phyloP scores from a whole-genome alignment of 2,888 invertebrate species.

The Hoplodrina ambigua region DNA sequence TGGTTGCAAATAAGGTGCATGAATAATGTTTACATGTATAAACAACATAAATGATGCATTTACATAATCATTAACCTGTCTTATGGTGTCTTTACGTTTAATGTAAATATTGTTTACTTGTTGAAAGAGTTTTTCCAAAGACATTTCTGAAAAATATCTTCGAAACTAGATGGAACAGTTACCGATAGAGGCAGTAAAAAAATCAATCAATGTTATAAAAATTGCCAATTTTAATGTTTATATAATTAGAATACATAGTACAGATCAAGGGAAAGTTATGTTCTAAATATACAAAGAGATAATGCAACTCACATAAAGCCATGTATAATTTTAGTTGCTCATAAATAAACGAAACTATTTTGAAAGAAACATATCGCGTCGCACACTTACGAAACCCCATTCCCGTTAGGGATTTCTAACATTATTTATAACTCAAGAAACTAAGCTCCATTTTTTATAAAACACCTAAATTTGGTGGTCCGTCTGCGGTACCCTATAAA shows the following conservation, averaged over 20 bases:
- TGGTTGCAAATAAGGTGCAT: background rate
- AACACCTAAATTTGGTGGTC: conserved; percentile 88
- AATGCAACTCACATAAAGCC: conserved; percentile 25
- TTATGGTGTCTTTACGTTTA: background rate
- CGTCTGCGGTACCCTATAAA: conserved; percentile 85
- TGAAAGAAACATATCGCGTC: conserved; percentile 57
- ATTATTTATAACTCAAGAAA: conserved; percentile 86
- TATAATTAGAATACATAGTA: too few relatives aligned
- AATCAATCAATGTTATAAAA: too few relatives aligned
- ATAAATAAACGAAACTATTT: conserved; percentile 61
- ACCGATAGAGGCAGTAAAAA: background rate
- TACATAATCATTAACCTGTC: conserved; percentile 39
- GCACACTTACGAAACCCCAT: conserved; percentile 70
- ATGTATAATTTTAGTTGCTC: conserved; percentile 25
- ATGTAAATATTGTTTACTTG: conserved; percentile 1
- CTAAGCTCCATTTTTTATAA: conserved; percentile 89
- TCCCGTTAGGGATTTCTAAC: conserved; percentile 79
- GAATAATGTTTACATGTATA: conserved; percentile 18
- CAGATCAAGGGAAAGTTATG: background rate
- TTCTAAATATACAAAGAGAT: conserved; percentile 18
- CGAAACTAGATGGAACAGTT: background rate
- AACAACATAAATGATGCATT: conserved; percentile 32
- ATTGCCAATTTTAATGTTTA: background rate
- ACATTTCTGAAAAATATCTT: background rate
- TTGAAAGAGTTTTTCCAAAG: background rate